Base-by-base conservation (phyloP, 2,797 vertebrate genomes). In the Arnoldichthys spilopterus region DNA sequence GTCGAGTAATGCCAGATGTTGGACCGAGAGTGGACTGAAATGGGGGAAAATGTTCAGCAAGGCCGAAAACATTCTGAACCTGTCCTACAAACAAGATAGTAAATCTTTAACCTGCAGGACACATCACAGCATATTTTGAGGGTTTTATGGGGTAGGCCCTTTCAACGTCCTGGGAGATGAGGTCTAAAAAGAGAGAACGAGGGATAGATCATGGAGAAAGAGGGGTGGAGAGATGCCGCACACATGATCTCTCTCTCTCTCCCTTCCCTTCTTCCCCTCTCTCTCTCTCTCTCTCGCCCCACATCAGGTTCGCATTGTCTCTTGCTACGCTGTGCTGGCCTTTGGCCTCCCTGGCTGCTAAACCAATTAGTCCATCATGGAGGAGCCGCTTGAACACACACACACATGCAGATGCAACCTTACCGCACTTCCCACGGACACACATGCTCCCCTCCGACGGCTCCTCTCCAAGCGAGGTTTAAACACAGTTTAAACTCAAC, bases 241-340 rank as follows among this genome's bases (percentile, higher is more conserved):
- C 90, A 90, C 89, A 92, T 91, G 90, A 85, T 91, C 87, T 86
- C 79, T 85, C 86, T 85, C 87, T 85, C 85, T 76, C 87, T 67
- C 77, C 62, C 78, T 81, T 87, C 83, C 86, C 81, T 87, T 84
- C 84, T 77, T 86, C 63, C 76, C 66, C 79, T 82, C 89, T 84
- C 85, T 83, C 87, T 84, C 85, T 76, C 86, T 69, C 76, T 69
- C 79, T 82, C 89, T 90, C 83, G 85, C 81, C 87, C 64, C 90
- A 92, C 93, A 94, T 93, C 92, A 92, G 93, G 93, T 94, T 94
- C 89, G 90, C 88, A 90, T 94, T 93, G 90, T 89, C 88, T 87
- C 89, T 90, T 71, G 92, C 90, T 88, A 93, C 88, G 93, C 92
- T 91, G 85, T 70, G 76, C 89, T 92, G 92, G 83, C 92, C 92